Percentiles rank a stretch among this genome's conserved stretches.
Evolutionary conservation across 2,113 vertebrate species (phyloP).

Genomic region (Apaloderma vittatum): DNA sequence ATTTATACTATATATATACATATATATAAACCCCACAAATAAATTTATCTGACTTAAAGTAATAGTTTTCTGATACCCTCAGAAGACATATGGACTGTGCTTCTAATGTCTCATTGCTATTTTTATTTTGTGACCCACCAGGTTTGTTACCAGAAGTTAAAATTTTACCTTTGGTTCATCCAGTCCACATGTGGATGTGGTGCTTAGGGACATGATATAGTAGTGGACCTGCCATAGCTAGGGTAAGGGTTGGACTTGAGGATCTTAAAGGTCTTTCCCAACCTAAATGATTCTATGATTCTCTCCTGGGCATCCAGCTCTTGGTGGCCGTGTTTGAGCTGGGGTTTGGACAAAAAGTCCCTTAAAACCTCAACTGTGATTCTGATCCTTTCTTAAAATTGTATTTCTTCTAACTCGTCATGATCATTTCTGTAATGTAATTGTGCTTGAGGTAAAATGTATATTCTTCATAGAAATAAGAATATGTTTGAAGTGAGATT

Average conservation of each 20-base stretch:
- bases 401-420: background rate
- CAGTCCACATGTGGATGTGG: too few relatives aligned
- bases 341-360: background rate
- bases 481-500: background rate
- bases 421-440: background rate
- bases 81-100: background rate
- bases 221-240: too few relatives aligned
- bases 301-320: background rate
- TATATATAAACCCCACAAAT: background rate
- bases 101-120: background rate
- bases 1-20: background rate
- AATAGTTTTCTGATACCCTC: background rate
- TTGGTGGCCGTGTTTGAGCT: background rate
- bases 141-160: background rate
- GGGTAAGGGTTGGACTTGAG: too few relatives aligned
- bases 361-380: background rate
- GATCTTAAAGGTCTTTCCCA: too few relatives aligned
- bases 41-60: background rate
- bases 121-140: background rate
- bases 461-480: background rate
- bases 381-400: background rate
- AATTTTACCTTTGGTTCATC: background rate
- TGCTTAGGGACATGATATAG: too few relatives aligned
- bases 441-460: background rate
- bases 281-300: too few relatives aligned